Evolutionary conservation across 2,113 vertebrate genomes (phyloP).

Genomic region (Hiodon tergisus): DNA sequence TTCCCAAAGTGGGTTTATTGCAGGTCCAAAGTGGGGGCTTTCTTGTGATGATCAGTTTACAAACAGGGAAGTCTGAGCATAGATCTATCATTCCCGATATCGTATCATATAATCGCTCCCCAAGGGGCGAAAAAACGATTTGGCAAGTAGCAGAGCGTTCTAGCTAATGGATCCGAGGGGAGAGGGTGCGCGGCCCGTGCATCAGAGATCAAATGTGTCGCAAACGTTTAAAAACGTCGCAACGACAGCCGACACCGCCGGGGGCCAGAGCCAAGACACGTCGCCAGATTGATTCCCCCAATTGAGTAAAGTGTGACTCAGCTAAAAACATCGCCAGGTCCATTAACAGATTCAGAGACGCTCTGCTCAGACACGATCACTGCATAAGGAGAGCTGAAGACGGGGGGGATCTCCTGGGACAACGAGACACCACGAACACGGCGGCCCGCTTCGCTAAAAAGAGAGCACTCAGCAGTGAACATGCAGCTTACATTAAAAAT

Average conservation of each 20-base stretch:
- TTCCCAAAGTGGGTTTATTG: no score
- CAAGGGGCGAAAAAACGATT: background rate
- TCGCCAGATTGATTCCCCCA: conserved; percentile 23
- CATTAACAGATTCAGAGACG: background rate
- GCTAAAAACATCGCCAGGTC: background rate
- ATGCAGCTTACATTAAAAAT: no score
- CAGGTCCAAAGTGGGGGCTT: no score
- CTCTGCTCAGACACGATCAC: background rate
- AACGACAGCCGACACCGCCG: conserved; percentile 11
- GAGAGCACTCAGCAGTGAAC: background rate
- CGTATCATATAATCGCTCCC: background rate
- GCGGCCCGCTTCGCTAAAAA: background rate
- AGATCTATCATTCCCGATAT: conserved; percentile 16
- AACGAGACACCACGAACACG: background rate
- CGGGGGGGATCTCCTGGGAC: background rate
- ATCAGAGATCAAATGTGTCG: conserved; percentile 31
- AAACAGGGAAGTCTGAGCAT: no score
- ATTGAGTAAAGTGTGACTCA: background rate
- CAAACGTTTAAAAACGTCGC: conserved; percentile 9
- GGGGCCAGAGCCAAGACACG: conserved; percentile 25
- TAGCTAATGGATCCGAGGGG: conserved; percentile 17
- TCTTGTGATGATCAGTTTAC: no score
- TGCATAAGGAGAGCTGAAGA: background rate
- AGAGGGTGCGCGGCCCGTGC: conserved; percentile 15
- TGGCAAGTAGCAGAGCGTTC: conserved; percentile 20